Conservation (phyloP, 2,797 vertebrate genomes). For the Hypotaenidia okinawae region DNA sequence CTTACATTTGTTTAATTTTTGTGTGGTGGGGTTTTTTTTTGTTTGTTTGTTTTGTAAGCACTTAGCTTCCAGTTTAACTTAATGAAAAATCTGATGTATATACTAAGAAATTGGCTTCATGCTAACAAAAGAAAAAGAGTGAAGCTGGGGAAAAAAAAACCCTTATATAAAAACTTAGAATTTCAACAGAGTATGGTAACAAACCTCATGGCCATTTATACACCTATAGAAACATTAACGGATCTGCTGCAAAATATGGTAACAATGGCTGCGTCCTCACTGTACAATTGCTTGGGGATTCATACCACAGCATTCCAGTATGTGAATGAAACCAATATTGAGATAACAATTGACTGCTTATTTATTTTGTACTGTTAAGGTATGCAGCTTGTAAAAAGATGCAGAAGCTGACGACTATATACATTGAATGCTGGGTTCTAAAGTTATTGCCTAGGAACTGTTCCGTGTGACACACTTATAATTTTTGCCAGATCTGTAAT, state of each 20-base stretch:
- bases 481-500: slow-evolving; percentile 68
- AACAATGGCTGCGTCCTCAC: slow-evolving; percentile 15
- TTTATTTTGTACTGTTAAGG: slow-evolving; percentile 72
- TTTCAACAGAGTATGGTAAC: slow-evolving; percentile 20
- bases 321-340: slow-evolving; percentile 27
- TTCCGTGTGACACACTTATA: not conserved
- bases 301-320: slow-evolving; percentile 60
- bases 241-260: slow-evolving; percentile 13
- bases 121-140: not conserved
- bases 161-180: not conserved
- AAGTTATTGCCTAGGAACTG: slow-evolving; percentile 44
- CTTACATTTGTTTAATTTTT: not conserved
- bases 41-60: slow-evolving; percentile 38
- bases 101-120: slow-evolving; percentile 54
- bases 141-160: not conserved
- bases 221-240: not conserved
- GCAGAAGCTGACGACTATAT: slow-evolving; percentile 51
- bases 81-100: slow-evolving; percentile 57
- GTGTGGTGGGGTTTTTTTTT: not conserved
- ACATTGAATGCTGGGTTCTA: slow-evolving; percentile 47
- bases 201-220: slow-evolving; percentile 41
- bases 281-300: slow-evolving; percentile 38
- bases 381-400: slow-evolving; percentile 54
- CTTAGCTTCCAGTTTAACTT: slow-evolving; percentile 58
- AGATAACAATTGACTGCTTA: slow-evolving; percentile 42